These are phyloP conservation scores for Agapostemon virescens DNA, from an alignment of 2,888 invertebrate species.

Conservation along the genomic window DNA sequence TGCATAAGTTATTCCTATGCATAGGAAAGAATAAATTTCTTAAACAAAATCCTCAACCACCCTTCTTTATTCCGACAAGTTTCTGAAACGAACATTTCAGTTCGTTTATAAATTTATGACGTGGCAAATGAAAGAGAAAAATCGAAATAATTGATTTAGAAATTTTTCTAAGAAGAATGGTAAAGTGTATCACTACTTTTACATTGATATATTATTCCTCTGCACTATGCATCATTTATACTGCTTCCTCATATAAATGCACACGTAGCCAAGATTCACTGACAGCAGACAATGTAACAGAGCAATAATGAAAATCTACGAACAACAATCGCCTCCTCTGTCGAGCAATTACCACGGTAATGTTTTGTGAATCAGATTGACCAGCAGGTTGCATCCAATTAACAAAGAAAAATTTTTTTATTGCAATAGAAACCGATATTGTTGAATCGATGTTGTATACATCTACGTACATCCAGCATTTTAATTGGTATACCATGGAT, in stretches of 20 bases:
- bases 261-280: background rate
- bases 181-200: background rate
- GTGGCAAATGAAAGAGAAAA: too few relatives aligned
- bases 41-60: too few relatives aligned
- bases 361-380: background rate
- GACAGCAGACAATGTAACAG: background rate
- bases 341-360: background rate
- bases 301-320: background rate
- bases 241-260: background rate
- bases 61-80: too few relatives aligned
- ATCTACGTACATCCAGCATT: background rate
- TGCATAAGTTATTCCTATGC: too few relatives aligned
- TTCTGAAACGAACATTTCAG: too few relatives aligned
- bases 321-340: background rate
- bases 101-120: too few relatives aligned
- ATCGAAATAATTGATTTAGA: too few relatives aligned
- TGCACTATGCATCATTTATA: background rate
- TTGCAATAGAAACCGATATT: background rate
- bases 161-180: background rate
- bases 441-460: background rate
- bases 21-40: too few relatives aligned
- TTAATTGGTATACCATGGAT: background rate
- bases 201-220: background rate
- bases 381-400: background rate
- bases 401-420: slow-evolving; percentile 3